Evolutionary conservation across 2,888 invertebrate genomes (phyloP).

Genomic region (Apotomis betuletana): DNA sequence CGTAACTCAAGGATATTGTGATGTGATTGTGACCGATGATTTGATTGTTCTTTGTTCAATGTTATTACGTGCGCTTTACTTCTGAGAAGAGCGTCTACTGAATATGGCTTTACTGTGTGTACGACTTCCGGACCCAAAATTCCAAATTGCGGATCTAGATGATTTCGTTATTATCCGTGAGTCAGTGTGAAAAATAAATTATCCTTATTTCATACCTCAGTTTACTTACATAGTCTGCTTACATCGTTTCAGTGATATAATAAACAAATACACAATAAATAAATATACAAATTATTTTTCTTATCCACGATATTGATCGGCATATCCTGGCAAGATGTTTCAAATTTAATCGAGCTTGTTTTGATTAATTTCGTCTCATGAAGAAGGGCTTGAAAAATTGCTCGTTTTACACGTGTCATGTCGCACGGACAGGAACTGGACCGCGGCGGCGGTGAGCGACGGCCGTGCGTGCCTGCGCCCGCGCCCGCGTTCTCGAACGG

Average conservation of each 20-base stretch:
- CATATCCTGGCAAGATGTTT: background rate
- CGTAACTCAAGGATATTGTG: background rate
- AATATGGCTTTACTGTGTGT: slow-evolving; percentile 3
- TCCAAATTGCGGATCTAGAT: slow-evolving; percentile 32
- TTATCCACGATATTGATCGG: background rate
- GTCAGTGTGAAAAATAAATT: background rate
- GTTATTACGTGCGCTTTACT: background rate
- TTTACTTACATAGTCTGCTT: too few species aligned
- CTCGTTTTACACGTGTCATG: slow-evolving; percentile 46
- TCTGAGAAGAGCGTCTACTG: slow-evolving; percentile 30
- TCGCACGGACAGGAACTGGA: slow-evolving; percentile 43
- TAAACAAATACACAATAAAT: too few species aligned
- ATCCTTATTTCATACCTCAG: too few species aligned
- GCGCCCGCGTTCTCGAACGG: slow-evolving; percentile 55
- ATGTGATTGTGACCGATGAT: background rate
- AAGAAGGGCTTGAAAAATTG: slow-evolving; percentile 56
- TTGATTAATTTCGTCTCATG: slow-evolving; percentile 46
- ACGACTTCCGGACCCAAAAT: slow-evolving; percentile 29
- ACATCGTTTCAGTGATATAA: too few species aligned
- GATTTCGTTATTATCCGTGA: slow-evolving; percentile 26
- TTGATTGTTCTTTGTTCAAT: background rate
- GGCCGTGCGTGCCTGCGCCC: slow-evolving; percentile 64
- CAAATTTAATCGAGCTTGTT: background rate
- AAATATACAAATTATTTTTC: background rate
- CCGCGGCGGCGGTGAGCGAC: slow-evolving; percentile 52